Base-by-base conservation (phyloP, 1,140 invertebrate species). In the Oreohelix idahoensis region DNA sequence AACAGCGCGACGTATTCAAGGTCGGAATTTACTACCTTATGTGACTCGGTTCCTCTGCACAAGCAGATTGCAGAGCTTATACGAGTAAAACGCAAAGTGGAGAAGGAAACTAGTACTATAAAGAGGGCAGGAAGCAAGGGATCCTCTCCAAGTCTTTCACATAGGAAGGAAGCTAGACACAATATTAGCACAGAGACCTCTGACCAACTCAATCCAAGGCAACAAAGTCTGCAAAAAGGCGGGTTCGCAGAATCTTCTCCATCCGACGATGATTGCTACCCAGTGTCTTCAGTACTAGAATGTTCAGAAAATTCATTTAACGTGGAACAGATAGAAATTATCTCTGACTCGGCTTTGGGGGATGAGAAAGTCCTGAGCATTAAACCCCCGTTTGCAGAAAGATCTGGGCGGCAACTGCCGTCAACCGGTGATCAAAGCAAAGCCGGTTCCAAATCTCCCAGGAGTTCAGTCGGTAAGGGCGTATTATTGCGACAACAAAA, bases 81-180 rank as follows among this genome's bases (percentile, higher is more conserved):
- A 36, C 29, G 38, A 45, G 76, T 35, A 15, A 83, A 78, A 38
- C 49, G 77, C 73, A 79, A 82, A 85, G 79, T 87, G 87, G 83
- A 84, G 58, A 83, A 79, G 83, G 83, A 79, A 83, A 77, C 83
- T 77, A 80, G 79, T 79, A 80, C 81, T 84, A 70, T 85, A 81
- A 71, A 58, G 36, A 49, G 23, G 29, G 32, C 39, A 58, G 26
- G 35, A 15, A n/a, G 38, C 79, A 71, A 49, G 71, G 51, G 73
- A 70, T 29, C 38, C 42, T 51, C 85, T 15, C 49, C 81, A 86
- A 82, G 63, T 63, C 66, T 45, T 51, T 81, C 71, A 32, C n/a
- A 26, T 79, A 79, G 35, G 66, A 23, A 53, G 70, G 36, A 42
- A 49, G n/a, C 66, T 76, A 4, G 58, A 36, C 51, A 69, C 32